These are phyloP conservation scores for Engraulis encrasicolus DNA, from an alignment of 2,113 vertebrate genomes.

Conservation along the genomic window DNA sequence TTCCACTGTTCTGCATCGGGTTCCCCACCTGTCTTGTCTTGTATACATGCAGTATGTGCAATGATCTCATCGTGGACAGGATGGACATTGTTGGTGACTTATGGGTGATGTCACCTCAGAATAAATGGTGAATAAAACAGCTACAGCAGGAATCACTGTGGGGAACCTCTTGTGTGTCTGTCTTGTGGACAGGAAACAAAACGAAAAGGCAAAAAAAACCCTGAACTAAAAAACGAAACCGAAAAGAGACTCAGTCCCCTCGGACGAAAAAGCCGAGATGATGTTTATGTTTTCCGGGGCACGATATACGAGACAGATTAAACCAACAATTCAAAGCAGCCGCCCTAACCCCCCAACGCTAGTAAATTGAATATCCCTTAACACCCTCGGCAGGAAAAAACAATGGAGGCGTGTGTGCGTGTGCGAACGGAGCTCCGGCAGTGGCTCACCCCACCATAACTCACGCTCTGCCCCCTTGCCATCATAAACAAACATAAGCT, in stretches of 20 bases:
- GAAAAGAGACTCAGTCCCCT: neutral
- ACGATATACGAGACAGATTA: constrained; percentile 61
- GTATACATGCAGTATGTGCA: neutral
- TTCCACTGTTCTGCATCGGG: neutral
- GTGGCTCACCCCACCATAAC: neutral
- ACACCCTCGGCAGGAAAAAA: constrained; percentile 34
- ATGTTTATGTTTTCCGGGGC: constrained; percentile 60
- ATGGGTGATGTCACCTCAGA: neutral
- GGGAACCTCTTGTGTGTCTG: neutral
- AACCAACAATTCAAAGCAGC: constrained; percentile 52
- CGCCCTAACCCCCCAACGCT: constrained; percentile 55
- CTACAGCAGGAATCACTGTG: neutral
- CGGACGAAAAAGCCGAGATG: constrained; percentile 14
- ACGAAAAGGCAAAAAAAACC: too few species aligned
- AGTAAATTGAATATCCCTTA: constrained; percentile 47
- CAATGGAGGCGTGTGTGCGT: constrained; percentile 32
- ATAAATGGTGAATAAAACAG: neutral
- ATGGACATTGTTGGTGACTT: neutral
- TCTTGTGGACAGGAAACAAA: neutral
- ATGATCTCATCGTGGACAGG: neutral
- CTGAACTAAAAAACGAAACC: neutral
- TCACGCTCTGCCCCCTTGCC: constrained; percentile 4
- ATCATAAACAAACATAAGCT: constrained; percentile 19
- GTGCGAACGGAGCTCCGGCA: too few species aligned
- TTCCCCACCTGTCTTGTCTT: neutral